Percentiles rank a stretch among this genome's conserved stretches.
phyloP scores from a whole-genome alignment of 2,888 invertebrate species.

The Andrena haemorrhoa region DNA sequence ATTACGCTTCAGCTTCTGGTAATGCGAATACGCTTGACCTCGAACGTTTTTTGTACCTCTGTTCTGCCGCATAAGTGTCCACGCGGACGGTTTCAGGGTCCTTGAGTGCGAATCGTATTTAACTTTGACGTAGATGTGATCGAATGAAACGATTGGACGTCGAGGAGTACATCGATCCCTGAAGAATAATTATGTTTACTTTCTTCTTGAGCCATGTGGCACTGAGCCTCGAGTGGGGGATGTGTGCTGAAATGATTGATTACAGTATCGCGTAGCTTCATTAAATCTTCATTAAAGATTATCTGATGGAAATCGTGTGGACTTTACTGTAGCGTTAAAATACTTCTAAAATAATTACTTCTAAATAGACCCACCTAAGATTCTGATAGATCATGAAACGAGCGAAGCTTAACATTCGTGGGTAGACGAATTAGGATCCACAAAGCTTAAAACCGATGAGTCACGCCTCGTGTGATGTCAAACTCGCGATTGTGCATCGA shows the following conservation, averaged over 20 bases:
- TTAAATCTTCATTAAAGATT: neutral
- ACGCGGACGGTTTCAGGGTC: neutral
- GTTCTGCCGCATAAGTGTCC: neutral
- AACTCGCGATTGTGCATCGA: conserved; percentile 15
- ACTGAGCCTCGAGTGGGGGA: neutral
- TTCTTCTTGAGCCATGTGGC: conserved; percentile 8
- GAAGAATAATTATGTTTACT: conserved; percentile 12
- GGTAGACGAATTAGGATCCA: no score
- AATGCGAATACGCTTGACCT: conserved; percentile 50
- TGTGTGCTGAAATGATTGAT: conserved; percentile 1
- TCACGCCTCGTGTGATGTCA: conserved; percentile 50
- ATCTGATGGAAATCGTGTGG: neutral
- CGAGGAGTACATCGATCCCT: neutral
- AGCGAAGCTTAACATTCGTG: no score
- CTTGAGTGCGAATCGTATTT: neutral
- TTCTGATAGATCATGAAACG: no score
- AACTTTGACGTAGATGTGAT: neutral
- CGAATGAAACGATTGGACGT: neutral
- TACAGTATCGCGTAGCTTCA: neutral
- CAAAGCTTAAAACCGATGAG: conserved; percentile 39
- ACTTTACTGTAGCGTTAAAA: no score
- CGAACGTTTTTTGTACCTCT: conserved; percentile 17
- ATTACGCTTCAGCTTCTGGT: conserved; percentile 55
- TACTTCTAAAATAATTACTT: no score
- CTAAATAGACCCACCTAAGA: no score